Conservation (phyloP, 2,888 invertebrate species). For the Belgica antarctica region DNA sequence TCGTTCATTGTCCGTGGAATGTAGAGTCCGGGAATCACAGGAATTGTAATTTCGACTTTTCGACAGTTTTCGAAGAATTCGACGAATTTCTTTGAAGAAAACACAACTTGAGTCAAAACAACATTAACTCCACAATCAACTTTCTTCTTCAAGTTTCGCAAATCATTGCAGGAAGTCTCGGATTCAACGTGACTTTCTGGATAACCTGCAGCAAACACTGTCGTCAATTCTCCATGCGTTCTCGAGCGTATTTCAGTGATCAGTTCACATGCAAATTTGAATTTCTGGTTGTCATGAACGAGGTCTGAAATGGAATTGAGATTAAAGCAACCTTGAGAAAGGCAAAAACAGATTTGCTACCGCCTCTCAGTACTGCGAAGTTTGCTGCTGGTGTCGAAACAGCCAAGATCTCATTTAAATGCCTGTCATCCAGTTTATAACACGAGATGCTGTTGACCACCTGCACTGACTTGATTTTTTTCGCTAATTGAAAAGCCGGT, state of each 20-base stretch:
- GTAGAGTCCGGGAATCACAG: constrained; percentile 20
- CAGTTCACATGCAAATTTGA: constrained; percentile 17
- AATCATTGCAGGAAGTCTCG: not conserved
- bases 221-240: not conserved
- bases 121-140: constrained; percentile 14
- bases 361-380: not conserved
- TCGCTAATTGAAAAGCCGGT: not conserved
- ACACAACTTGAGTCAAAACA: constrained; percentile 3
- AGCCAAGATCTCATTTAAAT: not conserved
- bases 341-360: not conserved
- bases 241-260: not conserved
- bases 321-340: not conserved
- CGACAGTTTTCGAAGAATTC: not conserved
- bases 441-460: constrained; percentile 16
- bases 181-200: not conserved
- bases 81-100: not conserved
- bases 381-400: not conserved
- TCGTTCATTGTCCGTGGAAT: not conserved
- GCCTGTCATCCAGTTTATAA: not conserved
- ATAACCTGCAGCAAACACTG: constrained; percentile 24
- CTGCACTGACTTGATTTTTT: not conserved
- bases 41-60: not conserved
- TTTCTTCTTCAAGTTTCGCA: constrained; percentile 7
- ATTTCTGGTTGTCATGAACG: not conserved
- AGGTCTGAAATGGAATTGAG: not conserved